phyloP scores from a whole-genome alignment of 2,113 vertebrate genomes.

The Oenanthe melanoleuca region DNA sequence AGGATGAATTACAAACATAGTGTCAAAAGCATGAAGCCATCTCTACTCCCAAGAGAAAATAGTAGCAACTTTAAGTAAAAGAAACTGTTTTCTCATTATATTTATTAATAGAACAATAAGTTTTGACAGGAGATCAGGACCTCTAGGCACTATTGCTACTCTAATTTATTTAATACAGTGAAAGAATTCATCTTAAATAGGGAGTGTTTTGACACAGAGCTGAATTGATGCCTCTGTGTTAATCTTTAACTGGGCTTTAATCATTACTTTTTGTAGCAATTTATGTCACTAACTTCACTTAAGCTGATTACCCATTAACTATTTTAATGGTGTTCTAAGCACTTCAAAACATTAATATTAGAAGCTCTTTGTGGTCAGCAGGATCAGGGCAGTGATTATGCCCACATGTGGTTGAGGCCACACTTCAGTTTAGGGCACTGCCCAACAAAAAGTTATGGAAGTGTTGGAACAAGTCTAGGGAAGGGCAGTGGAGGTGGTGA shows the following conservation, averaged over 20 bases:
- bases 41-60: neutral
- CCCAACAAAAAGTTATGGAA: too few relatives aligned
- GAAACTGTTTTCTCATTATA: neutral
- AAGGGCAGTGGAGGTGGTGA: neutral
- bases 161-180: neutral
- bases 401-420: fast-evolving
- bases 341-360: neutral
- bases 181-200: neutral
- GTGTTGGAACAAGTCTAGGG: neutral
- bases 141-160: neutral
- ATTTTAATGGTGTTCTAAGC: neutral
- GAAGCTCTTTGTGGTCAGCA: neutral
- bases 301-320: neutral
- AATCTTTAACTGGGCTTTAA: neutral
- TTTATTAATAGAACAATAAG: neutral
- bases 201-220: neutral
- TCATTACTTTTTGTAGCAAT: neutral
- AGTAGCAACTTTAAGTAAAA: neutral
- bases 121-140: neutral
- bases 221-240: neutral
- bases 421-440: neutral
- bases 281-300: neutral
- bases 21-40: neutral
- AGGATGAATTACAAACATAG: neutral
- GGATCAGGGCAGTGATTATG: neutral